Evolutionary conservation across 2,797 vertebrate genomes (phyloP).

Genomic region (Malurus leucopterus): DNA sequence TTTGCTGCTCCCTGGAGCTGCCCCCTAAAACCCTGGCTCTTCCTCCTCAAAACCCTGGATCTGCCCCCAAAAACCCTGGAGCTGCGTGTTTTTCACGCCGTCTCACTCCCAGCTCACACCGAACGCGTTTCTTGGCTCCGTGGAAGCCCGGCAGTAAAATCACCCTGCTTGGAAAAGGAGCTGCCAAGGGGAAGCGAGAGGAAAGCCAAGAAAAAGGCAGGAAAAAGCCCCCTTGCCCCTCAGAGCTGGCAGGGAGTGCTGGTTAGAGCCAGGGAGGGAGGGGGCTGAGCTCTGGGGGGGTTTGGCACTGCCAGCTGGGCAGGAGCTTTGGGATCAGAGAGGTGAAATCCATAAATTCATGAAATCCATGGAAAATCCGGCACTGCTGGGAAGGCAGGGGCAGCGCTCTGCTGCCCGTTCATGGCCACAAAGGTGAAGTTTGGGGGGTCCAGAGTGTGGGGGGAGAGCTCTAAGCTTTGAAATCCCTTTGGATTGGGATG

Average conservation of each 20-base stretch:
- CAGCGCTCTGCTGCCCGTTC: neutral
- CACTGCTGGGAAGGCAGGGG: neutral
- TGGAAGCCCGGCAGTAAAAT: slow-evolving; percentile 30
- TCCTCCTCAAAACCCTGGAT: slow-evolving; percentile 13
- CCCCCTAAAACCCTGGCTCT: neutral
- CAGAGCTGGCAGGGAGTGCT: neutral
- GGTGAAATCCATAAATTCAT: neutral
- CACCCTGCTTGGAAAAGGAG: slow-evolving; percentile 13
- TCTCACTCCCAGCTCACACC: neutral
- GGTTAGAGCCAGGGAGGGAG: neutral
- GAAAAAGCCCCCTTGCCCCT: slow-evolving; percentile 34
- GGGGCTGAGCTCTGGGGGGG: neutral
- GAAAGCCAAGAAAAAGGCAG: slow-evolving; percentile 21
- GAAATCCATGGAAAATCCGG: neutral
- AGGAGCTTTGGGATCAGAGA: neutral
- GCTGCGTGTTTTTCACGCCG: neutral
- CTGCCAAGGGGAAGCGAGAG: slow-evolving; percentile 18
- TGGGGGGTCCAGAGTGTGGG: neutral
- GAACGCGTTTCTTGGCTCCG: slow-evolving; percentile 38
- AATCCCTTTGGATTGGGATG: neutral
- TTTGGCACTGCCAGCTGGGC: neutral
- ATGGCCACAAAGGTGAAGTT: rapidly evolving
- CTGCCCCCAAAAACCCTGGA: neutral
- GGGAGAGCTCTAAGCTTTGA: neutral
- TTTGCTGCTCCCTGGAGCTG: neutral